Base-by-base conservation (phyloP, 2,113 vertebrate species). In the Oreochromis tanganicae region DNA sequence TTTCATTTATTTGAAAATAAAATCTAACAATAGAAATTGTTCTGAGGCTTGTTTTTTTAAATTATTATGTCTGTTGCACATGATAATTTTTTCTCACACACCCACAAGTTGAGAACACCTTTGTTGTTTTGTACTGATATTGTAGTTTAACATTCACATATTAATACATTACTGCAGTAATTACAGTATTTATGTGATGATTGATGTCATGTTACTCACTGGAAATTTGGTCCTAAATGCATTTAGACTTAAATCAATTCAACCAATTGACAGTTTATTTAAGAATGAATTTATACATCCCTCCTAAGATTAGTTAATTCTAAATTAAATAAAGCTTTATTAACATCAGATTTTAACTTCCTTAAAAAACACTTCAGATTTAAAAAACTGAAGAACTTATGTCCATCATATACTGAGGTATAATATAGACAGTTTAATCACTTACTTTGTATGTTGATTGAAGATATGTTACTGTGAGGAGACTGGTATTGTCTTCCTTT, bases 21-120 rank as follows among this genome's bases (percentile, higher is more conserved):
- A 24, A 24, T 7, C 6, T 4, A 56, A 24, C 6, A 56, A 56
- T 7, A 24, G 6, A 24, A 56, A 56, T 0, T 55, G 5, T 4
- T 55, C n/a, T 21, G 5, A 21, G 1, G 19, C 0, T 10, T 5
- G 0, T 2, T 11, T 1, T 1, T 46, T 46, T 54, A 21, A 21
- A 55, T 55, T 21, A 55, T 54, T 5, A 55, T 55, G 9, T 55
- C 0, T 55, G 52, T 55, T 55, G n/a, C 52, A n/a, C n/a, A n/a
- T n/a, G n/a, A n/a, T n/a, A n/a, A n/a, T n/a, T n/a, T n/a, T n/a
- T n/a, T n/a, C n/a, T n/a, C n/a, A n/a, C n/a, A n/a, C n/a, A n/a
- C n/a, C n/a, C n/a, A n/a, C n/a, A n/a, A n/a, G n/a, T n/a, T n/a
- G n/a, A n/a, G n/a, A n/a, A n/a, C n/a, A 55, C 54, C 0, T 24